Evolutionary conservation across 2,113 vertebrate species (phyloP), one percentile per base, ranked within the genome.

Genomic region (Dipodomys stephensi): DNA sequence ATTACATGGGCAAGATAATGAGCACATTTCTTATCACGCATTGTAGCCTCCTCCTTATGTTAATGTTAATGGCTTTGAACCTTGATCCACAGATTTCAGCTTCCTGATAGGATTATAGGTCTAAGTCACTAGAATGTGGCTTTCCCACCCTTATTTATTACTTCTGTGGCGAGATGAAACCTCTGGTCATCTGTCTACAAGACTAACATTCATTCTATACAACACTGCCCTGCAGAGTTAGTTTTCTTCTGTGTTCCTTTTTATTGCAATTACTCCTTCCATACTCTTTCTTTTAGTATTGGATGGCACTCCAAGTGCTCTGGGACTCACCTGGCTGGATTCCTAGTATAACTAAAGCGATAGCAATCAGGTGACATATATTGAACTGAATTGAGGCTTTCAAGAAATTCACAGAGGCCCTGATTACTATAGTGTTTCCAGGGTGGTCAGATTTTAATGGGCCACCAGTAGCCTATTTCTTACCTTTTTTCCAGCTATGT

Each of bases 401-500:
- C 67, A 35, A 0, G 5, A 64, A 82, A 65, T 69, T 67, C 81
- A 84, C 62, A 84, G 83, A 67, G 53, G 49, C 11, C n/a, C 27
- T 44, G 2, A 0, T 72, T 28, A 74, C 4, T 8, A 16, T 0
- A 0, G 20, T 0, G 0, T 88, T 19, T 53, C 69, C 68, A 86
- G 28, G 30, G 7, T 8, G 3, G 65, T 87, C 68, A 77, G 39
- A 10, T 10, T 94, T 85, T 83, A 69, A 76, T 30, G 11, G 93
- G 65, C 73, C 3, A 73, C 0, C 19, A 19, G 2, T 25, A 27
- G 22, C 46, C 39, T 19, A 57, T 76, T 68, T 92, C 93, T 96
- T 98, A 99, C 99, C 99, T 99, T 99, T 93, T 96, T 99, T 91
- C 99, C 99, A 86, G 99, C 99, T 96, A 99, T 98, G 94, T 99